Conservation (phyloP, 2,113 vertebrate genomes). For the Vimba vimba region DNA sequence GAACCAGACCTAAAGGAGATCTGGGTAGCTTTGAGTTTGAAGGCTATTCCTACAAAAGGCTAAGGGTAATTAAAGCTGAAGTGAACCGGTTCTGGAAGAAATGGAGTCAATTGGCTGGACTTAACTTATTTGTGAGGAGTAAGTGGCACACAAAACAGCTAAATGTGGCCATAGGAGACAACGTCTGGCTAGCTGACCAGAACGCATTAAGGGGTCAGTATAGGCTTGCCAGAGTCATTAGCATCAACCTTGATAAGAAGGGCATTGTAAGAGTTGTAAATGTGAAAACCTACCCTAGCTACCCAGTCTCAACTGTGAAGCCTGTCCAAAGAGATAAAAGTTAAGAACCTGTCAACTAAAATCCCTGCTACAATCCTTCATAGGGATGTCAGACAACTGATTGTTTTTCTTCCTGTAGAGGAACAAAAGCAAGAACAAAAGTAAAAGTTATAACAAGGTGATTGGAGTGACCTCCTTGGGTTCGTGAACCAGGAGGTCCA, state of each 20-base stretch:
- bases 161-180: not conserved
- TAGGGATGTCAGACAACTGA: too few relatives aligned
- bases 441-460: too few relatives aligned
- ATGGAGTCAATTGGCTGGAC: not conserved
- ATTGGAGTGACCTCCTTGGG: too few relatives aligned
- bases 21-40: not conserved
- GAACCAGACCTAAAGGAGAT: not conserved
- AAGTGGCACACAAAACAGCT: not conserved
- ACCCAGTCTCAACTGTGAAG: not conserved
- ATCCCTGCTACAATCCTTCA: not conserved
- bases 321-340: not conserved
- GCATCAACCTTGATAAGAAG: not conserved
- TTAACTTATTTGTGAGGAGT: not conserved
- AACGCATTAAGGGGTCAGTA: slow-evolving; percentile 23
- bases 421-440: too few relatives aligned
- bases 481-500: too few relatives aligned
- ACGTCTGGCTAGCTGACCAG: slow-evolving; percentile 7
- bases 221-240: slow-evolving; percentile 37
- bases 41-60: not conserved
- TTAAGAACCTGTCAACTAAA: not conserved
- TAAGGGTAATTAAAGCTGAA: not conserved
- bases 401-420: too few relatives aligned
- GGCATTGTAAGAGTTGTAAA: slow-evolving; percentile 40
- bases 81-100: not conserved
- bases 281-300: slow-evolving; percentile 39